Evolutionary conservation across 1,140 invertebrate genomes (phyloP).

Genomic region (Archivesica marissinica): DNA sequence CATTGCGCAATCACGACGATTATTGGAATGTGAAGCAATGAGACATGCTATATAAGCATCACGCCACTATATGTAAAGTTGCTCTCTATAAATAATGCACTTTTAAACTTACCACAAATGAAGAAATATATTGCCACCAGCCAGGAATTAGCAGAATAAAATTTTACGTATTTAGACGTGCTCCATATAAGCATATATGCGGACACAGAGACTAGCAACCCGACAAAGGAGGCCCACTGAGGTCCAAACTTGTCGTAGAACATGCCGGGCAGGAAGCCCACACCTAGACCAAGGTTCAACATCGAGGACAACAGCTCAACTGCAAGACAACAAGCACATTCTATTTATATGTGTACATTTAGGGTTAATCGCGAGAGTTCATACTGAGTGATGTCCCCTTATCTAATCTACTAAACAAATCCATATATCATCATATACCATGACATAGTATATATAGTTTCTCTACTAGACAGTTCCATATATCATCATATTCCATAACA

Average conservation of each 20-base stretch:
- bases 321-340: slow-evolving; percentile 31
- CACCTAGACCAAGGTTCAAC: slow-evolving; percentile 66
- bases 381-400: no score
- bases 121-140: slow-evolving; percentile 67
- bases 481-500: no score
- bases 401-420: no score
- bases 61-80: no score
- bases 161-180: slow-evolving; percentile 45
- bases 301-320: slow-evolving; percentile 68
- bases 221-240: slow-evolving; percentile 60
- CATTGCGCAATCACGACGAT: no score
- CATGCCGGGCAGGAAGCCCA: slow-evolving; percentile 69
- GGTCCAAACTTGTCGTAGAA: slow-evolving; percentile 71
- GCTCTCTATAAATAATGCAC: no score
- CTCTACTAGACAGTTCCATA: no score
- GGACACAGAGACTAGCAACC: slow-evolving; percentile 61
- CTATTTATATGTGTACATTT: neutral
- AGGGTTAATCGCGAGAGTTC: no score
- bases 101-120: slow-evolving; percentile 56
- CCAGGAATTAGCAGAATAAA: slow-evolving; percentile 57
- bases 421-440: no score
- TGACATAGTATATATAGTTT: no score
- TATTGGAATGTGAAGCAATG: no score
- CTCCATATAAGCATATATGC: slow-evolving; percentile 70
- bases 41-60: no score